Conservation (phyloP, 2,113 vertebrate species). For the Tetrao urogallus region DNA sequence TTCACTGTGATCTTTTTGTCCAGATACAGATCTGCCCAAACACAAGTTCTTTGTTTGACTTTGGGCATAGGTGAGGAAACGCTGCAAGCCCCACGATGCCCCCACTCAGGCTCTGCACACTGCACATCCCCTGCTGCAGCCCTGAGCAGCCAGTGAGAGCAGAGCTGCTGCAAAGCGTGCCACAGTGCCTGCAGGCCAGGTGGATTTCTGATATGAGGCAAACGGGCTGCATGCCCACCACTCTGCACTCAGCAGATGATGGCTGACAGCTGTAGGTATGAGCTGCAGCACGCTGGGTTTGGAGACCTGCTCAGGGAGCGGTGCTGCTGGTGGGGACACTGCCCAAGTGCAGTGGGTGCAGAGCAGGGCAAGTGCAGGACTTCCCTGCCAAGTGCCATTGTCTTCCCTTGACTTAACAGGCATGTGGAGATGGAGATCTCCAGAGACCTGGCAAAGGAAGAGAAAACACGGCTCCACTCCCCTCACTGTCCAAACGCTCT, state of each 20-base stretch:
- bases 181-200: background rate
- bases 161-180: background rate
- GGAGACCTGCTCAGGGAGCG: background rate
- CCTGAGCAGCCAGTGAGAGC: background rate
- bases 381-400: rapidly evolving
- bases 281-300: background rate
- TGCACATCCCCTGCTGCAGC: background rate
- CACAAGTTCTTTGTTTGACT: background rate
- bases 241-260: background rate
- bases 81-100: background rate
- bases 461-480: background rate
- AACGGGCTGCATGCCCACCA: background rate
- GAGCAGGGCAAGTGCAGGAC: background rate
- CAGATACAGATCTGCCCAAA: background rate
- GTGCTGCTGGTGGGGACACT: background rate
- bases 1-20: background rate
- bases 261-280: background rate
- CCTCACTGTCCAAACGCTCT: background rate
- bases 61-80: background rate
- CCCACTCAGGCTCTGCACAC: background rate
- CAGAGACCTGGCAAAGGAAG: background rate
- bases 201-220: background rate
- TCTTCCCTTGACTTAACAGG: background rate
- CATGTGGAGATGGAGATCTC: background rate
- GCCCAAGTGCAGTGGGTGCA: background rate